Conservation (phyloP, 2,888 invertebrate genomes). For the Acleris laterana region DNA sequence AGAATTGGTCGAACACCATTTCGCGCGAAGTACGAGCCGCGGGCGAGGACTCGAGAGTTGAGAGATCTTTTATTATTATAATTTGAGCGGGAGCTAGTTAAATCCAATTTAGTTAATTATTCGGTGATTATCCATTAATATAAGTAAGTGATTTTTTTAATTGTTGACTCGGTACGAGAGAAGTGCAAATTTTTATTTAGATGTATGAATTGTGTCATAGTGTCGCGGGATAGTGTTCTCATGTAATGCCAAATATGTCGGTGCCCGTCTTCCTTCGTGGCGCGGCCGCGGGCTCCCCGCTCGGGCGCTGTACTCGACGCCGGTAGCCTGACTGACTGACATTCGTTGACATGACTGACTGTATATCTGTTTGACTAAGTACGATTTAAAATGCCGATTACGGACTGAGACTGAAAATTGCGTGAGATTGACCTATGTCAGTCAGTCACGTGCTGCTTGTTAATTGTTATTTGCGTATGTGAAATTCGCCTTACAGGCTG, state of each 20-base stretch:
- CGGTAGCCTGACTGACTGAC: too few relatives aligned
- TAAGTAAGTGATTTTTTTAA: constrained; percentile 49
- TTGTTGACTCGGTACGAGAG: constrained; percentile 59
- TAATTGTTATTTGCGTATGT: too few relatives aligned
- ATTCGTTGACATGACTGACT: too few relatives aligned
- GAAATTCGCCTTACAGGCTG: too few relatives aligned
- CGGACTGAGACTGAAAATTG: too few relatives aligned
- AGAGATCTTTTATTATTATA: constrained; percentile 12
- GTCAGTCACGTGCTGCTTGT: too few relatives aligned
- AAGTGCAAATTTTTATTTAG: constrained; percentile 54
- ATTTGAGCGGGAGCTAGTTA: constrained; percentile 18
- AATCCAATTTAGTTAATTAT: constrained; percentile 47
- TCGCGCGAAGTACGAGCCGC: neutral
- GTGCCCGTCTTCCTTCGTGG: constrained; percentile 25
- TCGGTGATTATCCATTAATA: constrained; percentile 44
- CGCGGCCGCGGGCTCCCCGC: too few relatives aligned
- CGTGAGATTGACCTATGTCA: too few relatives aligned
- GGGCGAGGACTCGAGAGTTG: constrained; percentile 1
- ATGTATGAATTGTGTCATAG: constrained; percentile 60
- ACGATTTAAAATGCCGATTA: too few relatives aligned
- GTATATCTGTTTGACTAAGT: too few relatives aligned
- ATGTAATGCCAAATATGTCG: constrained; percentile 52
- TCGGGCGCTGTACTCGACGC: too few relatives aligned
- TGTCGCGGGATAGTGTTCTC: constrained; percentile 46
- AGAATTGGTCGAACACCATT: neutral